Evolutionary conservation across 2,797 vertebrate species (phyloP).

Genomic region (Smutsia gigantea): DNA sequence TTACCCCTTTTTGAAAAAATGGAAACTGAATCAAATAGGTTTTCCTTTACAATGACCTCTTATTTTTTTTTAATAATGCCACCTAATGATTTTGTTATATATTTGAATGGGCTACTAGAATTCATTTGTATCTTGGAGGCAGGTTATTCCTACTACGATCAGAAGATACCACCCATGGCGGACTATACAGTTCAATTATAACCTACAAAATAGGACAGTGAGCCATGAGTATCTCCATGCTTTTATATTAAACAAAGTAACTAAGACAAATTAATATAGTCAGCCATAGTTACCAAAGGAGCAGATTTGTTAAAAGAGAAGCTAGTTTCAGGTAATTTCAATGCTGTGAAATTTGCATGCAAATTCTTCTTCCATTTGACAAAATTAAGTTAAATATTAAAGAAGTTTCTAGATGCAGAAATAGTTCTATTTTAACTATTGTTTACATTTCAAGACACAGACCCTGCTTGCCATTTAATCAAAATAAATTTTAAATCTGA

Average conservation of each 20-base stretch:
- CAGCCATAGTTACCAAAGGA: neutral
- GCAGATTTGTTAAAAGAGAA: neutral
- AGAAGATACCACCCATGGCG: neutral
- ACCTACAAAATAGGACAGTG: neutral
- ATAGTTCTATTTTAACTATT: neutral
- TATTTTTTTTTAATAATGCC: neutral
- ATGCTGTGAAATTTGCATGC: neutral
- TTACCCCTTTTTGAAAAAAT: neutral
- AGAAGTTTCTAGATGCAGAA: neutral
- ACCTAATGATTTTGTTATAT: neutral
- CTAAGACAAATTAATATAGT: neutral
- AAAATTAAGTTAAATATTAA: neutral
- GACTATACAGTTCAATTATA: neutral
- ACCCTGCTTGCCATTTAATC: neutral
- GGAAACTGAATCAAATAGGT: neutral
- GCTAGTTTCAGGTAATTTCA: neutral
- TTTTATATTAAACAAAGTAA: neutral
- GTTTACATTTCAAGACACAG: neutral
- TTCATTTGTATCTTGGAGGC: neutral
- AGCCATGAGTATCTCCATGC: neutral
- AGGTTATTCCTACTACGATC: neutral
- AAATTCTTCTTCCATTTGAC: conserved; percentile 8
- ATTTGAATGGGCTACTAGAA: neutral
- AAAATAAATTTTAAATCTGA: conserved; percentile 34
- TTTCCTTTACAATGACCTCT: neutral